phyloP scores from a whole-genome alignment of 2,113 vertebrate genomes.

The Etheostoma spectabile region DNA sequence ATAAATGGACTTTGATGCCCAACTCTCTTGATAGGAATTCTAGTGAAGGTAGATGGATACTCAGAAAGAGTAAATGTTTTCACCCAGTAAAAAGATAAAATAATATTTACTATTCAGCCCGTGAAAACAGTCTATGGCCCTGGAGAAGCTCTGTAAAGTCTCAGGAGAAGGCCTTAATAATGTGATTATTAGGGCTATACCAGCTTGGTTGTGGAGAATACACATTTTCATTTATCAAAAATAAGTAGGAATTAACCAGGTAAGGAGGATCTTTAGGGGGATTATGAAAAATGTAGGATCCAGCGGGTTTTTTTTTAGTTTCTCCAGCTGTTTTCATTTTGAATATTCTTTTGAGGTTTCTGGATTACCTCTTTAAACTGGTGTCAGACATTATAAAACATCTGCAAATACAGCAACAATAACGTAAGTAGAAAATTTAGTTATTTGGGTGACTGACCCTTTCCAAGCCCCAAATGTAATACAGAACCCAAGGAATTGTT shows the following conservation, averaged over 20 bases:
- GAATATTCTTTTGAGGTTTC: neutral
- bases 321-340: neutral
- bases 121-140: neutral
- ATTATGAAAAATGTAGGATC: neutral
- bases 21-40: neutral
- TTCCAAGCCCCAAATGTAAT: neutral
- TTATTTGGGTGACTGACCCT: neutral
- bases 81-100: neutral
- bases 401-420: neutral
- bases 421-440: neutral
- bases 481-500: neutral
- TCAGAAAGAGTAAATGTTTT: neutral
- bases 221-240: neutral
- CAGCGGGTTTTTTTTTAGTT: neutral
- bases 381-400: neutral
- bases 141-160: neutral
- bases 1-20: neutral
- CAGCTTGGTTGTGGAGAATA: neutral
- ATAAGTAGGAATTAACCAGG: neutral
- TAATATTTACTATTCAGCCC: neutral
- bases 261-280: neutral
- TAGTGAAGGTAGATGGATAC: neutral
- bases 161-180: neutral
- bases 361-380: neutral
- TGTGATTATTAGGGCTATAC: neutral